Percentiles rank a stretch among this genome's conserved stretches.
These are phyloP conservation scores for Gorsachius magnificus DNA, from an alignment of 2,797 vertebrate genomes.

Conservation along the genomic window DNA sequence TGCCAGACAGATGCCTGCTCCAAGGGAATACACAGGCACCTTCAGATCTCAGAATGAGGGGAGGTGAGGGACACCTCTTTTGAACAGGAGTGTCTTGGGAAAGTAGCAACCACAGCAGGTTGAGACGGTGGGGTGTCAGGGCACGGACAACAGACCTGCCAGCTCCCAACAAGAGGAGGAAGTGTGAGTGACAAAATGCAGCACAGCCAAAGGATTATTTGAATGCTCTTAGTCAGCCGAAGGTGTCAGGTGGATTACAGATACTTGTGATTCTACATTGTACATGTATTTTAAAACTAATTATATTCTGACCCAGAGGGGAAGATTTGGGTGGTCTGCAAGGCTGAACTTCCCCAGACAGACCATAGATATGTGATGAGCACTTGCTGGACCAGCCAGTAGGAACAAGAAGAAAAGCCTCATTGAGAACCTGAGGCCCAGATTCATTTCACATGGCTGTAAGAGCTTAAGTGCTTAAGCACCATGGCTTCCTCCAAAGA, in stretches of 20 bases:
- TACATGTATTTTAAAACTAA: not conserved
- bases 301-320: not conserved
- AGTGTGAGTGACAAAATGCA: conserved; percentile 17
- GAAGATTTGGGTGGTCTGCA: not conserved
- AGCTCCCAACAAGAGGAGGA: not conserved
- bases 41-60: not conserved
- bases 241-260: conserved; percentile 10
- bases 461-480: not conserved
- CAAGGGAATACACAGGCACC: not conserved
- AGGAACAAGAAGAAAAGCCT: not conserved
- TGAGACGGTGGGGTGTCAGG: not conserved
- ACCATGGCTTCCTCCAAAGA: not conserved
- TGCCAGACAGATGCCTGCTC: not conserved
- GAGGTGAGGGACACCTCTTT: not conserved
- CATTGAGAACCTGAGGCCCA: not conserved
- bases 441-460: not conserved
- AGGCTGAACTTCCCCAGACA: not conserved
- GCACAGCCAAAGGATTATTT: not conserved
- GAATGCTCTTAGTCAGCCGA: not conserved
- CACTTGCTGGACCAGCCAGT: not conserved
- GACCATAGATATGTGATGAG: not conserved
- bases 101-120: not conserved
- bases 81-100: not conserved
- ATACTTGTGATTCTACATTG: not conserved
- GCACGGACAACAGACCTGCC: not conserved